Conservation (phyloP, 2,888 invertebrate species). For the Chloromyia formosa region DNA sequence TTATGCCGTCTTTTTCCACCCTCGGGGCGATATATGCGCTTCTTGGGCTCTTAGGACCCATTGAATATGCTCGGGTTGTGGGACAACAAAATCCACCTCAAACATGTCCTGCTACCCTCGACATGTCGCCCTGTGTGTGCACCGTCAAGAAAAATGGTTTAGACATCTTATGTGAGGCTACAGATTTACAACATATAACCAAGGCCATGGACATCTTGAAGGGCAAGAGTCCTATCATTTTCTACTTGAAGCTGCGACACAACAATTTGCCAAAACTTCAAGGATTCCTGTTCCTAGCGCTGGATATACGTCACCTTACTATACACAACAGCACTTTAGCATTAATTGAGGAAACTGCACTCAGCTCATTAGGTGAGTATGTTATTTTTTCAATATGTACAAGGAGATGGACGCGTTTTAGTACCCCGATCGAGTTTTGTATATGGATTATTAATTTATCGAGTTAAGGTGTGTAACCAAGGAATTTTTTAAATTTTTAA, state of each 20-base stretch:
- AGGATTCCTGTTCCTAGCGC: conserved; percentile 84
- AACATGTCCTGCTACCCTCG: conserved; percentile 78
- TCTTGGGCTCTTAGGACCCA: conserved; percentile 48
- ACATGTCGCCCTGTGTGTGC: conserved; percentile 84
- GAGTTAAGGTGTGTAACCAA: too few species aligned
- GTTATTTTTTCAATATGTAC: not conserved
- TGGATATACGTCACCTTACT: conserved; percentile 87
- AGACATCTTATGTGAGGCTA: conserved; percentile 88
- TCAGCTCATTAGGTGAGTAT: conserved; percentile 84
- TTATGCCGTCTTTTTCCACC: conserved; percentile 49
- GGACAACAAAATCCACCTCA: conserved; percentile 63
- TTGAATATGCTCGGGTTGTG: conserved; percentile 46
- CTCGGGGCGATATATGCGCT: conserved; percentile 49
- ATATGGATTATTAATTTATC: too few species aligned
- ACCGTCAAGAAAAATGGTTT: conserved; percentile 87
- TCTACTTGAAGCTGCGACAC: conserved; percentile 87
- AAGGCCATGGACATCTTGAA: conserved; percentile 84
- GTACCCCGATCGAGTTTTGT: too few species aligned
- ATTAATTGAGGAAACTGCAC: conserved; percentile 85
- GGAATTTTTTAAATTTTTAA: too few species aligned
- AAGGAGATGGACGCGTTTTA: too few species aligned
- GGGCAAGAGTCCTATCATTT: conserved; percentile 81
- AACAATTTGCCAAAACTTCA: conserved; percentile 86
- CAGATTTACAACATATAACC: conserved; percentile 80
- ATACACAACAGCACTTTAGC: conserved; percentile 89